Evolutionary conservation across 1,140 invertebrate species (phyloP).

Genomic region (Theocolax elegans): DNA sequence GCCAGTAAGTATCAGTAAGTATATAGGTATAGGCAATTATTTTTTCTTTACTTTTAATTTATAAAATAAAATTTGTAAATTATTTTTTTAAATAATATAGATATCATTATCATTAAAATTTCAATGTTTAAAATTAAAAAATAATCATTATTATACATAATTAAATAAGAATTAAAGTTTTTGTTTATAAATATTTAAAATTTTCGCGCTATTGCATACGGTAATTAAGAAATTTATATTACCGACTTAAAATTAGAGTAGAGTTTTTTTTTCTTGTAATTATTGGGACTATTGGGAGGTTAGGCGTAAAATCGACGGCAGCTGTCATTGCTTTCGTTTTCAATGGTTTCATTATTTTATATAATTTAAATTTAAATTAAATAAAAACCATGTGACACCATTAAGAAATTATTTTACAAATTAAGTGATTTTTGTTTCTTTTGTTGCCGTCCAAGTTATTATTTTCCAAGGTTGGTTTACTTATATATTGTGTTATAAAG

Average conservation of each 20-base stretch:
- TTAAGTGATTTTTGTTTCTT: conserved; percentile 1
- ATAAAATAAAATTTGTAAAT: no score
- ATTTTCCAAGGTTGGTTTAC: background rate
- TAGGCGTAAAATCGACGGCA: conserved; percentile 24
- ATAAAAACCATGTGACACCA: conserved; percentile 4
- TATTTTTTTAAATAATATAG: no score
- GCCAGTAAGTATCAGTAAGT: no score
- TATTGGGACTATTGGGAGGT: conserved; percentile 25
- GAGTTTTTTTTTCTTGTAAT: background rate
- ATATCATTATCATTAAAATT: no score
- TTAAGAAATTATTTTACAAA: background rate
- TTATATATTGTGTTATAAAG: no score
- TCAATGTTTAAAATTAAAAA: no score
- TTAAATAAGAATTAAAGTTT: no score
- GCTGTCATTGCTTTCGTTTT: conserved; percentile 19
- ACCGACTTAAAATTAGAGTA: background rate
- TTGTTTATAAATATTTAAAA: no score
- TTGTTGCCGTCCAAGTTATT: background rate
- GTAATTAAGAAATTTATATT: background rate
- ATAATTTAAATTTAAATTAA: background rate
- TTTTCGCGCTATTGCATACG: no score
- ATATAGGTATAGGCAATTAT: no score
- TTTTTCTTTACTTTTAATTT: no score
- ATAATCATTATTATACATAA: no score
- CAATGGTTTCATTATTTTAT: conserved; percentile 18